These are phyloP conservation scores for Achlya flavicornis DNA, from an alignment of 2,888 invertebrate species.

Conservation along the genomic window DNA sequence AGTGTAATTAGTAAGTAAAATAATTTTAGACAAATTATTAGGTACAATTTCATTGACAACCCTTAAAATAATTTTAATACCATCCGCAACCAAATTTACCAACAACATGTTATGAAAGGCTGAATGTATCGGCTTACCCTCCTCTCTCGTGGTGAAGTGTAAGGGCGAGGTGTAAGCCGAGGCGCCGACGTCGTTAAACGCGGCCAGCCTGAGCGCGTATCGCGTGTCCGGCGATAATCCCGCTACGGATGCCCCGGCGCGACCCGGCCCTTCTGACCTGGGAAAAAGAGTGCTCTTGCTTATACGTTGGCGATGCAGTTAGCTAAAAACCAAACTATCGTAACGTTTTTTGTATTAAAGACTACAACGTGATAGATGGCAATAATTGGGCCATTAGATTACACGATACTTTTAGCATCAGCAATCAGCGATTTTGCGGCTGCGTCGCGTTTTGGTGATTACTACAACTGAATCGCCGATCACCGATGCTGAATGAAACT, in stretches of 20 bases:
- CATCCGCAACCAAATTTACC: constrained; percentile 7
- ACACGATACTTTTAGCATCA: no score
- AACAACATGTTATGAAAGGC: constrained; percentile 6
- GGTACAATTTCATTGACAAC: neutral
- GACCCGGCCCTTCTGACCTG: constrained; percentile 74
- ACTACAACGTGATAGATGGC: no score
- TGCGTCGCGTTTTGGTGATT: no score
- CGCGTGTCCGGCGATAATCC: constrained; percentile 90
- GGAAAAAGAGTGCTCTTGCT: constrained; percentile 13
- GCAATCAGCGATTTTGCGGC: no score
- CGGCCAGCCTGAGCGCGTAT: constrained; percentile 91
- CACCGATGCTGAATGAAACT: no score
- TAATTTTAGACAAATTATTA: no score
- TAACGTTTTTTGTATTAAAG: no score
- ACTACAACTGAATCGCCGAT: no score
- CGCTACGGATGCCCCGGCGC: constrained; percentile 80
- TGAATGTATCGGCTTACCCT: constrained; percentile 79
- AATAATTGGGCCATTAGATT: no score
- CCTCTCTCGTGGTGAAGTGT: constrained; percentile 92
- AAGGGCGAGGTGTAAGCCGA: constrained; percentile 90
- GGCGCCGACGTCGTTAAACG: constrained; percentile 92
- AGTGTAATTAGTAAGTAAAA: no score
- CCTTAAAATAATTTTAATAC: neutral
- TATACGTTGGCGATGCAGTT: constrained; percentile 19
- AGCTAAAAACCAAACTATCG: neutral